Conservation (phyloP, 2,113 vertebrate genomes). For the Myodes glareolus region DNA sequence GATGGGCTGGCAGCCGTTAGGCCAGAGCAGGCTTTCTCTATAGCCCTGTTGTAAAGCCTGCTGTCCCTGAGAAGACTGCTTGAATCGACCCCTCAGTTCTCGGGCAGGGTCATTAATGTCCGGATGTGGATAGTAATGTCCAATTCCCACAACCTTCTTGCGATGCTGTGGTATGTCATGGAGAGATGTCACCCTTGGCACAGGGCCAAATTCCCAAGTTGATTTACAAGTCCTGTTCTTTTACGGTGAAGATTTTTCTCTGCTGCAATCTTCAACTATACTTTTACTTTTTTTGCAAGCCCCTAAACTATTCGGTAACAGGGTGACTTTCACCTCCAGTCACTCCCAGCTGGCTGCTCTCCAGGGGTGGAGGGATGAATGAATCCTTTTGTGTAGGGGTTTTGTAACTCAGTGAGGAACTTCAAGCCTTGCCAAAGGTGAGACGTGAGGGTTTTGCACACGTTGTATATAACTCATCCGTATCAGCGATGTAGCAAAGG, state of each 20-base stretch:
- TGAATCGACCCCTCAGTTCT: background rate
- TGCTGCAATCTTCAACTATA: constrained; percentile 41
- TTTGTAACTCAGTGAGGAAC: constrained; percentile 47
- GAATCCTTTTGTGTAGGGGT: constrained; percentile 67
- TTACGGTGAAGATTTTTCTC: constrained; percentile 42
- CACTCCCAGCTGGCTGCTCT: constrained; percentile 57
- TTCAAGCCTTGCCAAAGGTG: constrained; percentile 40
- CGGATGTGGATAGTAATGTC: background rate
- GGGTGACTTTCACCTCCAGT: constrained; percentile 24
- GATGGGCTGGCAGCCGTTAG: background rate
- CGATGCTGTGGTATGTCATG: background rate
- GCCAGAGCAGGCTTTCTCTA: background rate
- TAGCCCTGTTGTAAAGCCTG: background rate
- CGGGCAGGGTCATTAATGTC: background rate
- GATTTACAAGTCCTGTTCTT: constrained; percentile 43
- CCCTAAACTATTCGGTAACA: constrained; percentile 53
- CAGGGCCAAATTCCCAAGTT: constrained; percentile 10
- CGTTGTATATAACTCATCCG: background rate
- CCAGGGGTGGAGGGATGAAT: constrained; percentile 69
- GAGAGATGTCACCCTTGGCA: background rate
- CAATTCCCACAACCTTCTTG: background rate
- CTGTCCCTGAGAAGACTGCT: background rate
- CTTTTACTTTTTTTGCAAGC: background rate
- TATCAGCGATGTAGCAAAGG: background rate
- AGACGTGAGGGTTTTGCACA: background rate